These are phyloP conservation scores for Hypomecis punctinalis DNA, from an alignment of 2,888 invertebrate species.

Conservation along the genomic window DNA sequence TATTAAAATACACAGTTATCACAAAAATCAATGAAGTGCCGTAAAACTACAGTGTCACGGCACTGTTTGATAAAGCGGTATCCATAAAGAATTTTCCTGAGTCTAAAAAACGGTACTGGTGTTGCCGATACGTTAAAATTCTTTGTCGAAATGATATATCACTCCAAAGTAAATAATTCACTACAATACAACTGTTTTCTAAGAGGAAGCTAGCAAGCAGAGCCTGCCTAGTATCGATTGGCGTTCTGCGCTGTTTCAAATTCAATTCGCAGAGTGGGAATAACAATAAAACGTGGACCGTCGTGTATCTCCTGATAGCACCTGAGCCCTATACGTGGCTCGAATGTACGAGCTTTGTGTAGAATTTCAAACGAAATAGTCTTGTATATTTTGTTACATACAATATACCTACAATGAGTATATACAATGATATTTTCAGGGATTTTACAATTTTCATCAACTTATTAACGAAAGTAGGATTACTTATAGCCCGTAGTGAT, in stretches of 20 bases:
- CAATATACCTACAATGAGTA: neutral
- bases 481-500: no score
- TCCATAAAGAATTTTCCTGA: no score
- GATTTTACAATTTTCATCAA: no score
- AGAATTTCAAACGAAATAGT: constrained; percentile 49
- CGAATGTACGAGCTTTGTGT: constrained; percentile 57
- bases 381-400: neutral
- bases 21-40: no score
- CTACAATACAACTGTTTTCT: neutral
- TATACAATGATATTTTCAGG: neutral
- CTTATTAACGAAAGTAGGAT: no score
- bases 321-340: constrained; percentile 75
- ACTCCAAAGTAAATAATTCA: no score
- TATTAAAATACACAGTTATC: no score
- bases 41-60: no score
- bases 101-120: no score
- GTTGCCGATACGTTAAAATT: no score
- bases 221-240: constrained; percentile 63
- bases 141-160: no score
- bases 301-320: constrained; percentile 73
- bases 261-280: constrained; percentile 83
- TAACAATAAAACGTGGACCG: constrained; percentile 79
- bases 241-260: constrained; percentile 68
- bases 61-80: no score
- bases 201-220: neutral